Evolutionary conservation across 2,113 vertebrate species (phyloP).

Genomic region (Leucosticte australis): DNA sequence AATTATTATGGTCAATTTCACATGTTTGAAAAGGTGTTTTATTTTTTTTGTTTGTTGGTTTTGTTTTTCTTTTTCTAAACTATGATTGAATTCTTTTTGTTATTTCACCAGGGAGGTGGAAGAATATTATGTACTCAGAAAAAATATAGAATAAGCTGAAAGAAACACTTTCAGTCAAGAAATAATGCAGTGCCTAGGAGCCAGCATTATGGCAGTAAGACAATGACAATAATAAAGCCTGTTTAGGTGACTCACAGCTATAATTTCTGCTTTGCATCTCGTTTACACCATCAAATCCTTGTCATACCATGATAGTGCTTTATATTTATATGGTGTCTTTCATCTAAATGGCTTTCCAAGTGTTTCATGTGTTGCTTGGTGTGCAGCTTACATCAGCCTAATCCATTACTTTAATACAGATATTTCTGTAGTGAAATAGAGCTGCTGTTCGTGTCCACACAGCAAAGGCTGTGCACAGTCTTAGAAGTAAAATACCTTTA

Average conservation of each 20-base stretch:
- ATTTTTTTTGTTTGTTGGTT: too few relatives aligned
- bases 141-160: neutral
- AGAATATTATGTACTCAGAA: neutral
- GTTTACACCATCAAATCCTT: neutral
- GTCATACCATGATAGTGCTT: neutral
- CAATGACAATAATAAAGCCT: neutral
- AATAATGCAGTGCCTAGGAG: neutral
- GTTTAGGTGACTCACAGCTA: conserved; percentile 25
- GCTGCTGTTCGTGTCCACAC: neutral
- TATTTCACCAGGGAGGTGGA: neutral
- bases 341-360: neutral
- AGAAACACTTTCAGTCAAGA: neutral
- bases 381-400: neutral
- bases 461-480: neutral
- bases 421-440: neutral
- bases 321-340: conserved; percentile 14
- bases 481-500: neutral
- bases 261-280: conserved; percentile 39
- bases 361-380: neutral
- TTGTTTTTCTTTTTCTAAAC: neutral
- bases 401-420: neutral
- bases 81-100: conserved; percentile 30
- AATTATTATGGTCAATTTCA: neutral
- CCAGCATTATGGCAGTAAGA: neutral
- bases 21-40: neutral